Base-by-base conservation (phyloP, 2,888 invertebrate genomes). In the Stenichneumon culpator region DNA sequence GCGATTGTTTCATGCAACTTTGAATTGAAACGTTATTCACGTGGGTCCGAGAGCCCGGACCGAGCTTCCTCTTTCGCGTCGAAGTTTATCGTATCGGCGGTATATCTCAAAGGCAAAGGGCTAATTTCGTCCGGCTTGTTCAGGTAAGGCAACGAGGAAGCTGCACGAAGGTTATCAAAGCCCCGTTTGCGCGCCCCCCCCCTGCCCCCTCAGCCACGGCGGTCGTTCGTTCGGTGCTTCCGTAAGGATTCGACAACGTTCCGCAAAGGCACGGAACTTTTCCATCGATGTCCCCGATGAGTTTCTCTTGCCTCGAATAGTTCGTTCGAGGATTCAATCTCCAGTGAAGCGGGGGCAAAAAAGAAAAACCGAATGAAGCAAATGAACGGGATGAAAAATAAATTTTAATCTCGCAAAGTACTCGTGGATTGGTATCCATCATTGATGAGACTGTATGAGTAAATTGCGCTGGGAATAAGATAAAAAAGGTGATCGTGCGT, bases 91-190 rank as follows among this genome's bases (percentile, higher is more conserved):
- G 39, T 65, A 79, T 28, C 39, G 19, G 67, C 52, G 68, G 70
- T 50, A 39, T 80, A 39, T 80, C 63, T 57, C 79, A 79, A 68
- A 79, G 83, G 73, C 69, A 83, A 80, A 80, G 74, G 63, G 79
- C 70, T 83, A 79, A 83, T 83, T 72, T 83, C 83, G 65, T 77
- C 72, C 70, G 69, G 47, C 19, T 69, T 28, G 69, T 73, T 65
- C 22, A 50, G 39, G 52, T 50, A 39, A 22, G 52, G 47, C 78
- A 28, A 78, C 36, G 68, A 74, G 79, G 47, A 79, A 79, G 60
- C n/a, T 36, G 67, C 65, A 44, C 52, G 65, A 52, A 36, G 32
- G 52, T 32, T 9, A n/a, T 28, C 14, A 52, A 65, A 28, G 52
- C 52, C 52, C 50, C 52, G 36, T 36, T n/a, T 44, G 22, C 19